Conservation (phyloP, 2,797 vertebrate genomes). For the Tarsius wallacei region DNA sequence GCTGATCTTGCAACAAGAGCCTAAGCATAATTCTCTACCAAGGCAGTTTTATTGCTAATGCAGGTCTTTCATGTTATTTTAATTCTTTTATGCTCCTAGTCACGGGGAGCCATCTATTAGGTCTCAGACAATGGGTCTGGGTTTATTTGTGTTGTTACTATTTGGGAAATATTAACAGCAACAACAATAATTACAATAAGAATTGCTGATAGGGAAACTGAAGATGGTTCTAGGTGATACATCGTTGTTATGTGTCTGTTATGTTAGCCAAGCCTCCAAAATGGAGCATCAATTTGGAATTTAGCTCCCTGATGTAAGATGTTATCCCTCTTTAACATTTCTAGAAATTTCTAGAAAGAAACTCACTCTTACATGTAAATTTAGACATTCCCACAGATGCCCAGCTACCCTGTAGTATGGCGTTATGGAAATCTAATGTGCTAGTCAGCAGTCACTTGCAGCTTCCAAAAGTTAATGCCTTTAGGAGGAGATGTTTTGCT, state of each 20-base stretch:
- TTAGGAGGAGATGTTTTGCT: conserved; percentile 58
- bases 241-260: background rate
- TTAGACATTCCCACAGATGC: conserved; percentile 33
- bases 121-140: background rate
- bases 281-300: background rate
- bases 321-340: background rate
- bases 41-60: background rate
- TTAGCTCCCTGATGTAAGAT: background rate
- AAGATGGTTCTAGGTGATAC: background rate
- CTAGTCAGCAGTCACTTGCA: background rate
- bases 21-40: background rate
- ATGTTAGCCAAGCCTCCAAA: background rate
- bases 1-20: background rate
- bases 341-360: background rate
- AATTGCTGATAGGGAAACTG: background rate
- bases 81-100: background rate
- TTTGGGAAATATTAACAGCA: background rate
- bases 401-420: background rate
- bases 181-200: background rate
- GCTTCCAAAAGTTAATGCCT: conserved; percentile 58
- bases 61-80: background rate
- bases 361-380: background rate
- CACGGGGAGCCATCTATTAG: background rate
- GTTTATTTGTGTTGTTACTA: background rate
- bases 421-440: conserved; percentile 51